A percentile compares a stretch with the other conserved stretches of the same genome.
Conservation (phyloP, 2,113 vertebrate species). For the Zootoca vivipara region DNA sequence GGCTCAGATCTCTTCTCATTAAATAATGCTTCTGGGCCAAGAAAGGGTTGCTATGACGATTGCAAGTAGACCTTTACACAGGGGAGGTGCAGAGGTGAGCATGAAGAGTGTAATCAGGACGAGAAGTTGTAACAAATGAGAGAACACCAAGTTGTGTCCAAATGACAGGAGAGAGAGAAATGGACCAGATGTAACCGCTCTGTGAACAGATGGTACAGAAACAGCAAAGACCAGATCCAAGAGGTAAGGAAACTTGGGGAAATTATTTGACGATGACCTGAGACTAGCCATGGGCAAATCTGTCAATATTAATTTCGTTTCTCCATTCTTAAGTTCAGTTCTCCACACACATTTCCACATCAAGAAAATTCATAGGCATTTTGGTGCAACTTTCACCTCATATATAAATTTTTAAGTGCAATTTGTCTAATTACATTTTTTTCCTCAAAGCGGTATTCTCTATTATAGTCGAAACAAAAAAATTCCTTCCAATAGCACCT, state of each 20-base stretch:
- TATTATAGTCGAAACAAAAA: no score
- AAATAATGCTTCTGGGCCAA: background rate
- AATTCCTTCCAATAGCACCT: no score
- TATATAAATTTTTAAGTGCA: no score
- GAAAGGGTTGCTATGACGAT: constrained; percentile 27
- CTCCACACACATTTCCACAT: no score
- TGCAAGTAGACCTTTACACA: background rate
- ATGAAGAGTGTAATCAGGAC: background rate
- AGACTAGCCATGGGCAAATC: background rate
- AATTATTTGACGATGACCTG: background rate
- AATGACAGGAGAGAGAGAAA: background rate
- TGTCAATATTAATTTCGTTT: no score
- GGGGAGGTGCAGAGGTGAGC: background rate
- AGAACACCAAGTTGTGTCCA: background rate
- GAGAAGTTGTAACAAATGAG: background rate
- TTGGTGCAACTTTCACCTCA: no score
- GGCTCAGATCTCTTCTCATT: background rate
- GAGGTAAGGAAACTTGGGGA: background rate
- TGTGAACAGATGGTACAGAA: background rate
- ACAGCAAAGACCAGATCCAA: background rate
- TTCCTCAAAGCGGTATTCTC: no score
- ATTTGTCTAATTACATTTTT: no score
- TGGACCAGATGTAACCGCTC: background rate
- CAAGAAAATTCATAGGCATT: no score
- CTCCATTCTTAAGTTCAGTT: no score